phyloP scores from a whole-genome alignment of 1,140 invertebrate species.

The Aphidius gifuensis region DNA sequence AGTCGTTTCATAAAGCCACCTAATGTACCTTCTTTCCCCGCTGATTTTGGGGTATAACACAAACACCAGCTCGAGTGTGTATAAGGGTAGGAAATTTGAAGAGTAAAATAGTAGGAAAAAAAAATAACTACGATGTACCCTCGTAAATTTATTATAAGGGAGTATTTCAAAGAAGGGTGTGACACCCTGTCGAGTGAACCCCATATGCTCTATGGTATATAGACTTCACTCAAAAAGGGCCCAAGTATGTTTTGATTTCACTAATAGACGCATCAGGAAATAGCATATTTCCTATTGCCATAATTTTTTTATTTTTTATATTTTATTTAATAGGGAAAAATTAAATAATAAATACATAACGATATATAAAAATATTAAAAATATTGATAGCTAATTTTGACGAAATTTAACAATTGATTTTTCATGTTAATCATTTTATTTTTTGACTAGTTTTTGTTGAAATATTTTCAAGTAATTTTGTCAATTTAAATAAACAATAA shows the following conservation, averaged over 20 bases:
- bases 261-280: constrained; percentile 48
- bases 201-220: constrained; percentile 48
- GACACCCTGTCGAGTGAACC: constrained; percentile 42
- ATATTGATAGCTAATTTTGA: neutral
- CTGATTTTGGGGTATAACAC: neutral
- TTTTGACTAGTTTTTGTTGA: too few relatives aligned
- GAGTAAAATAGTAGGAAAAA: constrained; percentile 16
- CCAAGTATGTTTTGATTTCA: constrained; percentile 53
- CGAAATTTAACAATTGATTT: neutral
- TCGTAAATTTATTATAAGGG: constrained; percentile 51
- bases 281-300: constrained; percentile 20
- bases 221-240: constrained; percentile 24
- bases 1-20: constrained; percentile 31
- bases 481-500: too few relatives aligned
- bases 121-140: constrained; percentile 13
- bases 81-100: constrained; percentile 7
- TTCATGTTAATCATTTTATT: neutral
- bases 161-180: constrained; percentile 43
- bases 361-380: neutral
- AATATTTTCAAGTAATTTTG: too few relatives aligned
- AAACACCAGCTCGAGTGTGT: constrained; percentile 25
- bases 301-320: neutral
- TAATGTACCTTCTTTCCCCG: neutral
- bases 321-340: too few relatives aligned
- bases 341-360: constrained; percentile 14